Conservation (phyloP, 2,888 invertebrate genomes). For the Ptilodon capucinus region DNA sequence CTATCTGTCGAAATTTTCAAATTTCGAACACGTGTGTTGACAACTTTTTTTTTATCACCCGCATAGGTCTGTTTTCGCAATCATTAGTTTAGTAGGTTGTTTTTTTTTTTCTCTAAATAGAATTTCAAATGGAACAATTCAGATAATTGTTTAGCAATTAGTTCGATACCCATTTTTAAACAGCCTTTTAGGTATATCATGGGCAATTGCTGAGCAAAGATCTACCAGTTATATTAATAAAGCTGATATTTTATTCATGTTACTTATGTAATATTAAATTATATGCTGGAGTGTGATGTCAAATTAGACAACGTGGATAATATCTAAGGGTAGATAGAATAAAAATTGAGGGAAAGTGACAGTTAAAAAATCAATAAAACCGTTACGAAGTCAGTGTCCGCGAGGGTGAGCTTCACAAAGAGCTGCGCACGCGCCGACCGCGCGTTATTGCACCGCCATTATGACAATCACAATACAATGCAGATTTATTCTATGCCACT, state of each 20-base stretch:
- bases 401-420: constrained; percentile 68
- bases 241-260: too few relatives aligned
- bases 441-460: constrained; percentile 51
- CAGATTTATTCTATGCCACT: constrained; percentile 50
- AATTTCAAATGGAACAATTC: constrained; percentile 17
- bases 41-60: constrained; percentile 72
- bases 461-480: constrained; percentile 58
- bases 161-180: too few relatives aligned
- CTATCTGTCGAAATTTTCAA: constrained; percentile 71
- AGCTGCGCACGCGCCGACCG: constrained; percentile 65
- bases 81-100: constrained; percentile 13
- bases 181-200: too few relatives aligned
- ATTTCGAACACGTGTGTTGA: constrained; percentile 77
- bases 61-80: constrained; percentile 57
- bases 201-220: too few relatives aligned
- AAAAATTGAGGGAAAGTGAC: constrained; percentile 53
- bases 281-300: neutral
- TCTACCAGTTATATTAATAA: too few relatives aligned
- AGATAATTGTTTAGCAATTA: constrained; percentile 15
- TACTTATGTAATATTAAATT: too few relatives aligned
- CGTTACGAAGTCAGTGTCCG: constrained; percentile 70
- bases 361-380: constrained; percentile 81
- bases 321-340: neutral
- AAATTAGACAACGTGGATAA: neutral
- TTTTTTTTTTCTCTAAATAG: constrained; percentile 8